Evolutionary conservation across 1,140 invertebrate species (phyloP).

Genomic region (Anastrepha ludens): DNA sequence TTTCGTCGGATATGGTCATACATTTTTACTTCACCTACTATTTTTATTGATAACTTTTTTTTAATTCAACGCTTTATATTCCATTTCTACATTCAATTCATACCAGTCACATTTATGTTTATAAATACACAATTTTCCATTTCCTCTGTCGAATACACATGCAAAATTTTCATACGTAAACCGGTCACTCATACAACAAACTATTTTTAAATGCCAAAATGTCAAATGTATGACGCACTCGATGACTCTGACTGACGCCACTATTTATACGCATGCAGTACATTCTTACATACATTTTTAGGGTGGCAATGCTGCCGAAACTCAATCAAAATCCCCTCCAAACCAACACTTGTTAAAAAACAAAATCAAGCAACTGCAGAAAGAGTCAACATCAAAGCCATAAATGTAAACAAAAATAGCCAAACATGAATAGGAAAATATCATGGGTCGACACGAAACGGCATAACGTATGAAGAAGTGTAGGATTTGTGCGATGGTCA

Average conservation of each 20-base stretch:
- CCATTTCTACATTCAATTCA: too few species aligned
- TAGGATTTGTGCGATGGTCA: background rate
- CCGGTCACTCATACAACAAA: background rate
- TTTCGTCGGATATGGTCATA: too few species aligned
- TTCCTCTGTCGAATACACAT: background rate
- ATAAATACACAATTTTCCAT: background rate
- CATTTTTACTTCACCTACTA: too few species aligned
- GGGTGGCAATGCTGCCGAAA: background rate
- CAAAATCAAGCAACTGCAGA: background rate
- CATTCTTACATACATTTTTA: background rate
- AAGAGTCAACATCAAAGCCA: constrained; percentile 39
- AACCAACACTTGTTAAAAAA: background rate
- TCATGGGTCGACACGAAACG: background rate
- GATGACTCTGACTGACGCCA: background rate
- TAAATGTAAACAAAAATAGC: constrained; percentile 52
- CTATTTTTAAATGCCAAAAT: constrained; percentile 4
- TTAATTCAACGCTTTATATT: too few species aligned
- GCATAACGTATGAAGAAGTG: background rate
- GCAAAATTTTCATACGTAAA: constrained; percentile 19
- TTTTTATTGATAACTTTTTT: too few species aligned
- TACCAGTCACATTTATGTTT: background rate
- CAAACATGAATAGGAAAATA: background rate
- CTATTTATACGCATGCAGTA: background rate
- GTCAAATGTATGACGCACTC: constrained; percentile 35
- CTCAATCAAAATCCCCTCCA: background rate